A percentile compares a stretch with the other conserved stretches of the same genome.
Conservation (phyloP, 2,888 invertebrate genomes). For the Drosophila seclusa region DNA sequence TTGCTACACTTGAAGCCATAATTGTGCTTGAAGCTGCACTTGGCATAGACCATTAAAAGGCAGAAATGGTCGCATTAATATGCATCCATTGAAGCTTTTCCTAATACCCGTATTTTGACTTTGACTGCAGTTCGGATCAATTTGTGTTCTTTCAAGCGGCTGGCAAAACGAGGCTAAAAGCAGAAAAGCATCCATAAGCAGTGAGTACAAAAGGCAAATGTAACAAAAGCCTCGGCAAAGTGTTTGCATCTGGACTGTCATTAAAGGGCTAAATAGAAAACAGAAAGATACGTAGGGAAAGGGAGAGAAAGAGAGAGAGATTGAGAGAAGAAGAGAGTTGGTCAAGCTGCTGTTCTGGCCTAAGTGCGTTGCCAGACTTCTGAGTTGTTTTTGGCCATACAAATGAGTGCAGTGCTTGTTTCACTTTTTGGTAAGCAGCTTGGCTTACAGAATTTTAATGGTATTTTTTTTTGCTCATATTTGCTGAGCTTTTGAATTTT, state of each 20-base stretch:
- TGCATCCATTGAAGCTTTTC: constrained; percentile 23
- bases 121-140: constrained; percentile 39
- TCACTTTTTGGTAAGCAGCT: constrained; percentile 46
- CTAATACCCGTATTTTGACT: constrained; percentile 31
- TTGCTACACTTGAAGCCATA: not conserved
- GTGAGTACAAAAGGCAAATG: constrained; percentile 33
- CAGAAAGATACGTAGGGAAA: not conserved
- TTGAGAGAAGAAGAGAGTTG: not conserved
- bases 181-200: constrained; percentile 9
- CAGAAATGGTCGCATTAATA: constrained; percentile 20
- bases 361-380: constrained; percentile 36
- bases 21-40: not conserved
- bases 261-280: constrained; percentile 1
- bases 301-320: not conserved
- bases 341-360: constrained; percentile 9
- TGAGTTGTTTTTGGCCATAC: constrained; percentile 18
- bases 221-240: constrained; percentile 35
- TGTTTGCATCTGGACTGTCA: constrained; percentile 12
- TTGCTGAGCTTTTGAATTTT: constrained; percentile 66
- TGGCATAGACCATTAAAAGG: not conserved
- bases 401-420: constrained; percentile 18
- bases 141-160: constrained; percentile 19
- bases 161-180: constrained; percentile 2
- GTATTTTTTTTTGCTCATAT: constrained; percentile 39
- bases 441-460: constrained; percentile 23